A percentile compares a stretch with the other conserved stretches of the same genome.
phyloP scores from a whole-genome alignment of 2,113 vertebrate genomes.

The Camelus bactrianus region DNA sequence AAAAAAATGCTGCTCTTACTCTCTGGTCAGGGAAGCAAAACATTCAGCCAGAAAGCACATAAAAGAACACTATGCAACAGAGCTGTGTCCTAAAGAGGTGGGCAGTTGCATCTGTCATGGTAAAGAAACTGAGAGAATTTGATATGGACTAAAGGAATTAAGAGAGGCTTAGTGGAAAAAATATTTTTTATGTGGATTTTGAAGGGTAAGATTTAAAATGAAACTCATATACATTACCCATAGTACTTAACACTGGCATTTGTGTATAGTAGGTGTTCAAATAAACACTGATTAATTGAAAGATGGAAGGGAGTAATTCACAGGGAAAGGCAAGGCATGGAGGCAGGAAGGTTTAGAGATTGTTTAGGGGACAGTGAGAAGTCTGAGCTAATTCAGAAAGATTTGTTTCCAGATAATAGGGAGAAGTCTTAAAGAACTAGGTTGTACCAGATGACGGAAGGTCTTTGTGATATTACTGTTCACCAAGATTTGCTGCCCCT shows the following conservation, averaged over 20 bases:
- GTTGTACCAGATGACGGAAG: neutral
- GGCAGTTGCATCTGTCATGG: neutral
- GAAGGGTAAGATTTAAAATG: neutral
- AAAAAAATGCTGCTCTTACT: neutral
- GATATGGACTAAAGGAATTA: neutral
- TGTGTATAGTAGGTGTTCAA: neutral
- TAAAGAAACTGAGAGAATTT: neutral
- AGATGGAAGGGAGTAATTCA: neutral
- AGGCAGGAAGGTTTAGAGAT: neutral
- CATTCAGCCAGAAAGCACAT: neutral
- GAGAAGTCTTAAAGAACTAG: neutral
- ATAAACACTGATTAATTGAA: neutral
- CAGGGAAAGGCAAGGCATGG: neutral
- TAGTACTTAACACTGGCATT: neutral
- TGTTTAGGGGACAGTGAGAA: neutral
- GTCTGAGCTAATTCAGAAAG: neutral
- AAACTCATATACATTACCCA: neutral
- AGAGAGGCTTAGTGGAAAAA: slow-evolving; percentile 19
- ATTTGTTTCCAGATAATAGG: neutral
- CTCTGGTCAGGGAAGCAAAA: slow-evolving; percentile 25
- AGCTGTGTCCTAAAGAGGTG: neutral
- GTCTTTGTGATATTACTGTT: neutral
- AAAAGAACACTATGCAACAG: neutral
- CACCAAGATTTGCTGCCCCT: neutral
- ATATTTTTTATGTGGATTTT: neutral